Evolutionary conservation across 1,140 invertebrate species (phyloP).

Genomic region (Drosophila mauritiana): DNA sequence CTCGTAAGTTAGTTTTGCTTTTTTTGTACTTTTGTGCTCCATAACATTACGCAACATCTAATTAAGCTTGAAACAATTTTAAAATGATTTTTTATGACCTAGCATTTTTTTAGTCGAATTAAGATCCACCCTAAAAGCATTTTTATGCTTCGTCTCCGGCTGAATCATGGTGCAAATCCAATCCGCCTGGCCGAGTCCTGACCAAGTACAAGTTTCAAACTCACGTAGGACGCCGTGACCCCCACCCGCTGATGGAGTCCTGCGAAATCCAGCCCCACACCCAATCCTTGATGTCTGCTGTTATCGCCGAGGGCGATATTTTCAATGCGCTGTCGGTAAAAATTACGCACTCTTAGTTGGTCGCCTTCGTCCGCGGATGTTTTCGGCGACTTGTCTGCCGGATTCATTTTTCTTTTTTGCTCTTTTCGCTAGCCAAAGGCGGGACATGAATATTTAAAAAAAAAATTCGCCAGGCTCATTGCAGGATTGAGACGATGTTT

Average conservation of each 20-base stretch:
- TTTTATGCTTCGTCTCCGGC: constrained; percentile 26
- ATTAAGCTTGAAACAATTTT: too few species aligned
- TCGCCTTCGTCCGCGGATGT: constrained; percentile 48
- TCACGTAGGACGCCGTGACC: constrained; percentile 57
- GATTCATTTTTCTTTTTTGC: constrained; percentile 17
- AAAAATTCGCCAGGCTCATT: constrained; percentile 60
- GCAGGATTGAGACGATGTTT: constrained; percentile 33
- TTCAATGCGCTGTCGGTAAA: constrained; percentile 78
- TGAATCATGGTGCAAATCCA: constrained; percentile 39
- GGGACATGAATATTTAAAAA: constrained; percentile 78
- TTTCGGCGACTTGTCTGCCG: constrained; percentile 55
- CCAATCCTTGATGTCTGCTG: constrained; percentile 20
- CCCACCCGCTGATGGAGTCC: not conserved
- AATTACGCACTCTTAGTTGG: constrained; percentile 80
- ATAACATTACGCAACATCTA: too few species aligned
- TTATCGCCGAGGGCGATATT: constrained; percentile 63
- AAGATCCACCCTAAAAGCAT: constrained; percentile 8
- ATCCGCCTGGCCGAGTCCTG: constrained; percentile 39
- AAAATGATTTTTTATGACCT: not conserved
- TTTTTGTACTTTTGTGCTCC: too few species aligned
- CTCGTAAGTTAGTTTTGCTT: too few species aligned
- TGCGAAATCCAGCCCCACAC: not conserved
- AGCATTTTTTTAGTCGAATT: too few species aligned
- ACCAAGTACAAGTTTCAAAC: constrained; percentile 62
- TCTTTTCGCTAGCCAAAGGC: constrained; percentile 62